Base-by-base conservation (phyloP, 2,113 vertebrate species). In the Melanerpes aurifrons region DNA sequence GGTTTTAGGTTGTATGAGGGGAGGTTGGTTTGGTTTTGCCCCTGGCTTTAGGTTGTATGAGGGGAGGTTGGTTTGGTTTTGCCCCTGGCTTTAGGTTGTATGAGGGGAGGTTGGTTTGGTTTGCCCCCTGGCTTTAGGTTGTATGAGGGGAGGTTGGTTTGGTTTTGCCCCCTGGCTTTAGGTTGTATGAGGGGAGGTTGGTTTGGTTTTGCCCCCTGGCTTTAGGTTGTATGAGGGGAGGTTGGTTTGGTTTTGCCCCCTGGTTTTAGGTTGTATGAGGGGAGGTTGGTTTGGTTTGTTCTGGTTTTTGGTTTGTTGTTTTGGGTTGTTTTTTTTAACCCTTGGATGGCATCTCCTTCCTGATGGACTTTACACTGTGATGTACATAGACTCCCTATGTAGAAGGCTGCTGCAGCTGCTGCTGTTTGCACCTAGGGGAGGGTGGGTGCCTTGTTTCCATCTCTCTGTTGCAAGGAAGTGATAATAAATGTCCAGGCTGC, bases 401-500 rank as follows among this genome's bases (percentile, higher is more conserved):
- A 59, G 75, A 89, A 63, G 81, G 40, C 40, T 40, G 40, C 86
- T 86, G 83, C 75, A 88, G 96, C 90, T 80, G 81, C 90, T 92
- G 89, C 88, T 89, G 78, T 79, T 93, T 78, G 72, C 54, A 67
- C 72, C 83, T 67, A 50, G 84, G 90, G 90, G 61, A 80, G 87
- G 86, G 93, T 0, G 61, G 82, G 48, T 80, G 76, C 64, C 50
- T 88, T 82, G 22, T 58, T 48, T 13, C 84, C 80, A 2, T 88
- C 43, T 89, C 58, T 94, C 70, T 95, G 68, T 83, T 40, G 50
- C 77, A 71, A 96, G 85, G 85, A 95, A 95, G 82, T 37, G 7
- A 61, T 71, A 96, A 96, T 96, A 96, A 93, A 93, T 87, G 17
- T 50, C 75, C 87, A 70, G 79, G 93, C 93, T 94, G 76, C 1